Conservation (phyloP, 2,888 invertebrate species). For the Athetis lepigone region DNA sequence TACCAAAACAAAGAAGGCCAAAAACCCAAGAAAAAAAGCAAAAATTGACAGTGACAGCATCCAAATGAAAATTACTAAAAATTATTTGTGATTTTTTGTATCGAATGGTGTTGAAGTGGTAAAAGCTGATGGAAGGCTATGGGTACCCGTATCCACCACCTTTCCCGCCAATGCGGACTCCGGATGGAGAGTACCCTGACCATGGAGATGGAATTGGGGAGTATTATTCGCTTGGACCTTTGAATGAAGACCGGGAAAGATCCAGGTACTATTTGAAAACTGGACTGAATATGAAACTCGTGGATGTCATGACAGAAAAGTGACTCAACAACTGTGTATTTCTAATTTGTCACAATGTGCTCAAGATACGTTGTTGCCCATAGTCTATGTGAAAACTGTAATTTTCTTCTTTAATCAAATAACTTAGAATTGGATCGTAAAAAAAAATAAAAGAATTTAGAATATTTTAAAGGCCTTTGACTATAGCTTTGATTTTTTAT, state of each 20-base stretch:
- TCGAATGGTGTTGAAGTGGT: conserved; percentile 59
- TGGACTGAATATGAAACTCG: not conserved
- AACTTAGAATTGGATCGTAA: no score
- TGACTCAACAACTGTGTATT: not conserved
- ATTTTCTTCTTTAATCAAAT: no score
- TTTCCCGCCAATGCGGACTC: conserved; percentile 70
- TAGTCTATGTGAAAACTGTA: no score
- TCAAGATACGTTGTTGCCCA: no score
- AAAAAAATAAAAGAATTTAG: no score
- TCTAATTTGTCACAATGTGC: no score
- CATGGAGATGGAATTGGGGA: conserved; percentile 85
- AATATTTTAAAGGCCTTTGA: no score
- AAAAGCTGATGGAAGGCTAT: conserved; percentile 79
- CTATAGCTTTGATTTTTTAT: no score
- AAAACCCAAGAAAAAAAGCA: conserved; percentile 59
- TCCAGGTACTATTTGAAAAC: conserved; percentile 46
- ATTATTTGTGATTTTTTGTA: conserved; percentile 65
- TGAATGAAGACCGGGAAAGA: conserved; percentile 69
- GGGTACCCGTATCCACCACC: conserved; percentile 75
- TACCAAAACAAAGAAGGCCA: conserved; percentile 18
- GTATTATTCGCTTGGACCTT: conserved; percentile 76
- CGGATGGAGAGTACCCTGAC: conserved; percentile 76
- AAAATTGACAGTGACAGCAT: conserved; percentile 74
- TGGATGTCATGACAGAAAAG: not conserved
- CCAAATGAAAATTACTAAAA: conserved; percentile 58